Evolutionary conservation across 92 coral and sea anemone species (phyloP), one percentile per base, ranked within the genome.

Genomic region (Bergia puertoricense): DNA sequence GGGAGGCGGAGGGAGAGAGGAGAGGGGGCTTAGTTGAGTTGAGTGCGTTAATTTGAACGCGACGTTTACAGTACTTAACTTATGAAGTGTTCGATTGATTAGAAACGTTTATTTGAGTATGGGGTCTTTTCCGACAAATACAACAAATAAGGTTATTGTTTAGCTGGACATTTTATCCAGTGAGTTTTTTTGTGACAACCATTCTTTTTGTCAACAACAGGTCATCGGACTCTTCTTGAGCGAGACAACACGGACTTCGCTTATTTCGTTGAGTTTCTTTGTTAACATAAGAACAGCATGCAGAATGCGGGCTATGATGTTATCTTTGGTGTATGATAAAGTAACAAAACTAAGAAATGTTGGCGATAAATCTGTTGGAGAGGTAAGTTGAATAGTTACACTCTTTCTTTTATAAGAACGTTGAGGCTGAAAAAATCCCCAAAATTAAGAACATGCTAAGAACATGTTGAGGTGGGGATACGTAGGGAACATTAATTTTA

Each of bases 331-430:
- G 54, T 96, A 93, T 79, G 91, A 92, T 85, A 96, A 96, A 86
- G 92, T 96, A 44, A 71, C 96, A 38, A 93, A 78, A 72, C 89
- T 96, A 48, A 92, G 97, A 86, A 96, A 94, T 85, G 96, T 95
- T 46, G 98, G 98, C 22, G 98, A 96, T 79, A 96, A 94, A 73
- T 95, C 98, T 5, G 93, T 96, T 36, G 98, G 98, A 88, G 98
- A 96, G 96, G 98, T 95, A 82, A 78, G 88, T 6, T 80, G n/a
- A 74, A 15, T 14, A 10, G 15, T 11, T 43, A 30, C 30, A 0
- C 30, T 30, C 30, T 30, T 30, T 30, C 30, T 30, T 30, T 30
- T 30, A 30, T 30, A 67, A 71, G 7, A 62, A n/a, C n/a, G n/a
- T n/a, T n/a, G n/a, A n/a, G n/a, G n/a, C n/a, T n/a, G n/a, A n/a